Base-by-base conservation (phyloP, 92 coral and sea anemone species). In the Hydrozoanthus gracilis region DNA sequence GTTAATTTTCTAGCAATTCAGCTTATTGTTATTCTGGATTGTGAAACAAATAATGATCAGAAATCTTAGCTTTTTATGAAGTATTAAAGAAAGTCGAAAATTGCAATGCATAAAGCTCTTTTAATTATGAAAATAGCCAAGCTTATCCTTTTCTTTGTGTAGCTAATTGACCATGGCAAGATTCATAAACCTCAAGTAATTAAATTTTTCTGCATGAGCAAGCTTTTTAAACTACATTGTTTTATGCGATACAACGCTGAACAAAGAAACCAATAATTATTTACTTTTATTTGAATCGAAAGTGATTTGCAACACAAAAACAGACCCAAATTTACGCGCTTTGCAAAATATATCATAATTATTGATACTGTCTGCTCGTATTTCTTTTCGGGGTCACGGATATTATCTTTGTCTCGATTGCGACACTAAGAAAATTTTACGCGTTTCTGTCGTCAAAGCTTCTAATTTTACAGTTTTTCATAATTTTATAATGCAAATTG, bases 141-240 rank as follows among this genome's bases (percentile, higher is more conserved):
- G 85, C 49, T 64, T 64, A 80, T 65, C 73, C 73, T 8, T 46
- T 80, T 67, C 74, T 62, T 65, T 80, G 85, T 65, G 61, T 80
- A 64, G 73, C 17, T 80, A 80, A 80, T 80, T 80, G 62, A 18
- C 50, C n/a, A 11, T 49, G 48, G 16, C 16, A 80, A 0, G 45
- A 54, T 17, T 65, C 45, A 47, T 62, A 45, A 79, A 62, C 73
- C 51, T 35, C 27, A 60, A 7, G 60, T 49, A 61, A 80, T 80
- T 62, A 80, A 45, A 48, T 47, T 50, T 64, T 64, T 80, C 74
- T 47, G 85, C 60, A 50, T 60, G 75, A 64, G 6, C 39, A 70
- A 46, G 35, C 46, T 13, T 16, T 44, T 17, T 9, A 44, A 51
- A 66, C 17, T 47, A 16, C 45, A 49, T 80, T 65, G 85, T 80